Conservation (phyloP, 2,797 vertebrate genomes). For the Coranthus polyacanthus region DNA sequence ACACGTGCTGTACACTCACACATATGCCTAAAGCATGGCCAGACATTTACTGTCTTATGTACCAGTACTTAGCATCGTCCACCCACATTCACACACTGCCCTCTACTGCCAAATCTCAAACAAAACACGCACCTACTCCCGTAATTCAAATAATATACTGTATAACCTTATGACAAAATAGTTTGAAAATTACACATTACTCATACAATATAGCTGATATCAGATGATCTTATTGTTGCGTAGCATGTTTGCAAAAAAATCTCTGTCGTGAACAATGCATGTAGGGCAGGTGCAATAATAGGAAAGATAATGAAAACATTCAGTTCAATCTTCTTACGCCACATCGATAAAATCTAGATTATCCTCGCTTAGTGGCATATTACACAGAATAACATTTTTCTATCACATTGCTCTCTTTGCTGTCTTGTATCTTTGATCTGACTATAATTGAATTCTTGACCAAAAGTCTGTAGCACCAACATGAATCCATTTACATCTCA, state of each 20-base stretch:
- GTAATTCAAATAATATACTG: background rate
- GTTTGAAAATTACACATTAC: background rate
- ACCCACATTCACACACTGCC: conserved; percentile 71
- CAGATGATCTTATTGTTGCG: conserved; percentile 1
- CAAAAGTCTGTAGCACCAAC: background rate
- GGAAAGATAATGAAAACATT: conserved; percentile 25
- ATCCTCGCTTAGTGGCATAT: conserved; percentile 29
- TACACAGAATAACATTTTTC: conserved; percentile 18
- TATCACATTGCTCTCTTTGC: conserved; percentile 21
- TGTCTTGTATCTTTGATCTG: conserved; percentile 31
- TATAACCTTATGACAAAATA: background rate
- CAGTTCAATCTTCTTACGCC: conserved; percentile 10
- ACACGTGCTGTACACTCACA: conserved; percentile 14
- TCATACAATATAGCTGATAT: background rate
- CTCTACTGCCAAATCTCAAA: conserved; percentile 61
- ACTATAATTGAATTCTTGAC: conserved; percentile 46
- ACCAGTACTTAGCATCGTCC: background rate
- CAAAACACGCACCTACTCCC: conserved; percentile 8
- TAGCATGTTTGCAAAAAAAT: conserved; percentile 11
- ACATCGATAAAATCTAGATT: conserved; percentile 31
- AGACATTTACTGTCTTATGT: conserved; percentile 1
- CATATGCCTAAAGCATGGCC: conserved; percentile 23
- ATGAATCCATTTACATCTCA: conserved; percentile 24
- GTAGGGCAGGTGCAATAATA: background rate
- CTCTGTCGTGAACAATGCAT: conserved; percentile 24